Evolutionary conservation across 2,113 vertebrate genomes (phyloP).

Genomic region (Sturnira hondurensis): DNA sequence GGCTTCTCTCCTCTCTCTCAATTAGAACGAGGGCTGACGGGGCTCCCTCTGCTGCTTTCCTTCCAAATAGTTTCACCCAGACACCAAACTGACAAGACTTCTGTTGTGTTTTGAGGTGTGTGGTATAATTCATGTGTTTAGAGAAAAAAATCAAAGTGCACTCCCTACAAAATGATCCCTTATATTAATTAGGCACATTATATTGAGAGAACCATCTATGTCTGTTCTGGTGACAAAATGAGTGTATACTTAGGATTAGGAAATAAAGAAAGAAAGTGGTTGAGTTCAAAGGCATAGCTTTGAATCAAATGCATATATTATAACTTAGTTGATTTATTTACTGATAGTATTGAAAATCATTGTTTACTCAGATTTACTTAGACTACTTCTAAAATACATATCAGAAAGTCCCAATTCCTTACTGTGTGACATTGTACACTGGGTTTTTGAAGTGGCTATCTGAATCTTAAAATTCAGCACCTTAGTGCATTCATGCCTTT

Average conservation of each 20-base stretch:
- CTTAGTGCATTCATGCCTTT: neutral
- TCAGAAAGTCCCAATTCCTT: neutral
- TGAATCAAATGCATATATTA: neutral
- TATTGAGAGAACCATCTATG: neutral
- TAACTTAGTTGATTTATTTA: constrained; percentile 11
- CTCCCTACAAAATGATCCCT: neutral
- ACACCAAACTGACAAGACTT: neutral
- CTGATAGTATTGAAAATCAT: neutral
- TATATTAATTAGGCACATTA: neutral
- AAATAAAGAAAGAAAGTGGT: neutral
- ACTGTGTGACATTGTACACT: neutral
- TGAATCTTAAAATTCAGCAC: neutral
- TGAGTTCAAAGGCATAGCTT: neutral
- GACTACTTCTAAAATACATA: neutral
- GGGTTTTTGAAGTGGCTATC: neutral
- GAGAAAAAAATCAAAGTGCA: constrained; percentile 5
- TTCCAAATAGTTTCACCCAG: neutral
- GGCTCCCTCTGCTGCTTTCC: neutral
- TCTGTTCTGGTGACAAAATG: neutral
- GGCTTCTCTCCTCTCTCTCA: neutral
- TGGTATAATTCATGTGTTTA: neutral
- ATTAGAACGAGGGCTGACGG: neutral
- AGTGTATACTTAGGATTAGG: neutral
- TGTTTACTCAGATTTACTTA: neutral
- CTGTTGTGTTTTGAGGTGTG: neutral